phyloP scores from a whole-genome alignment of 2,113 vertebrate genomes.

The mouse (Mus musculus) region GRCm39 chr17:88585001-88585500 shows the following conservation, averaged over 20 bases:
- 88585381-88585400: background rate
- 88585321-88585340: background rate
- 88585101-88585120: background rate
- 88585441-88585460: background rate
- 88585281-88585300: background rate
- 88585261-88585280: background rate
- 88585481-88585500: background rate
- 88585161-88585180: background rate
- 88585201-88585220: background rate
- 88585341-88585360: background rate
- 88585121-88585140: background rate
- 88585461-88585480: constrained; percentile 33
- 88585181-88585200: background rate
- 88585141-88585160: background rate
- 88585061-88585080: too few relatives aligned
- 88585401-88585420: background rate
- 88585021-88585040: background rate
- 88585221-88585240: background rate
- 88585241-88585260: background rate
- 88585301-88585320: background rate
- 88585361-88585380: background rate
- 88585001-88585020: background rate
- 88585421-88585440: background rate
- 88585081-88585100: background rate
- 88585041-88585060: background rate